A percentile compares a stretch with the other conserved stretches of the same genome.
These are phyloP conservation scores for Cryptus armator DNA, from an alignment of 2,888 invertebrate genomes.

Conservation along the genomic window DNA sequence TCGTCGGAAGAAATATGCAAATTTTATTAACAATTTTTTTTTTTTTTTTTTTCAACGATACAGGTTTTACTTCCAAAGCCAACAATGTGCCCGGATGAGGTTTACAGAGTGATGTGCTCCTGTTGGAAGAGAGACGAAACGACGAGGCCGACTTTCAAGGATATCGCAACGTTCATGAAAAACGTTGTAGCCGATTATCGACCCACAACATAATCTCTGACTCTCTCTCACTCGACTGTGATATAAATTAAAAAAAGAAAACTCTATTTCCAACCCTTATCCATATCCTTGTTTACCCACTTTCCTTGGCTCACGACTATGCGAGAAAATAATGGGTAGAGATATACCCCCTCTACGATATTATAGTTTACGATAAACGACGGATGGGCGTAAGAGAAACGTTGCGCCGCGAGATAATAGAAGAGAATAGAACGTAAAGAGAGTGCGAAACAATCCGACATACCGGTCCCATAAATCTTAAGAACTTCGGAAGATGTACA, in stretches of 20 bases:
- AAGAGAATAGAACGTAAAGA: conserved; percentile 10
- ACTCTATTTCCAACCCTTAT: conserved; percentile 41
- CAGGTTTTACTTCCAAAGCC: conserved; percentile 90
- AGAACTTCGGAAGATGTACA: conserved; percentile 64
- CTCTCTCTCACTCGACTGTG: conserved; percentile 79
- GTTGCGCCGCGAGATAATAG: background rate
- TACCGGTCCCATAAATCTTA: conserved; percentile 39
- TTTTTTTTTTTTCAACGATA: conserved; percentile 56
- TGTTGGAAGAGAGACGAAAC: conserved; percentile 89
- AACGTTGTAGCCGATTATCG: conserved; percentile 87
- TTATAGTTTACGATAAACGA: conserved; percentile 38
- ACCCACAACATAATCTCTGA: conserved; percentile 81
- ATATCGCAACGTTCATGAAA: conserved; percentile 90
- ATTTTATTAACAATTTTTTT: background rate
- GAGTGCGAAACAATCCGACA: conserved; percentile 26
- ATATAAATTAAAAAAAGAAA: conserved; percentile 72
- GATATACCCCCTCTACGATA: conserved; percentile 48
- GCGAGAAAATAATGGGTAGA: conserved; percentile 39
- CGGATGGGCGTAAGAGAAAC: conserved; percentile 23
- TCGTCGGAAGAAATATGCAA: background rate
- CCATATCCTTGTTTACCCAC: conserved; percentile 31
- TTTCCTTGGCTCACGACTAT: conserved; percentile 42
- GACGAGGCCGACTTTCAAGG: conserved; percentile 88
- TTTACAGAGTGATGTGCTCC: conserved; percentile 91
- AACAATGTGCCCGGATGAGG: conserved; percentile 90